Evolutionary conservation across 2,797 vertebrate genomes (phyloP).

Genomic region (Tapera naevia): DNA sequence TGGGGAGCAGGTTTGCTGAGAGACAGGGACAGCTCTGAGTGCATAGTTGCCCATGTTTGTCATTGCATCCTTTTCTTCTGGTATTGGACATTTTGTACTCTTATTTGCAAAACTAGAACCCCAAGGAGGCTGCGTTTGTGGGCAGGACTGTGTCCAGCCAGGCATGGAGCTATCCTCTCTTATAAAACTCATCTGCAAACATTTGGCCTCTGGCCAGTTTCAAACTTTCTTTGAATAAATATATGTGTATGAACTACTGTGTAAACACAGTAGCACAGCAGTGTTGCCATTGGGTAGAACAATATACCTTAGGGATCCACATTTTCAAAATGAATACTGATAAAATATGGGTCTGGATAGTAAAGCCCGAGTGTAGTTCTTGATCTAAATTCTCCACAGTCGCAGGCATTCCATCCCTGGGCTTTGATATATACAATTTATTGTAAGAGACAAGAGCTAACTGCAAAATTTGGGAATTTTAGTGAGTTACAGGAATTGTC

Average conservation of each 20-base stretch:
- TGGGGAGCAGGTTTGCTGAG: neutral
- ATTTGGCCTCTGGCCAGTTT: neutral
- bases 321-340: neutral
- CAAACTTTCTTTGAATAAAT: neutral
- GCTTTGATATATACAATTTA: neutral
- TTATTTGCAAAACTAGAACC: neutral
- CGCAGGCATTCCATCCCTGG: neutral
- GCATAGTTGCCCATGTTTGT: neutral
- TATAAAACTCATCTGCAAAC: neutral
- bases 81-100: neutral
- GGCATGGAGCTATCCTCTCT: neutral
- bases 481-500: neutral
- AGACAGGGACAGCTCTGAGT: neutral
- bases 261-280: neutral
- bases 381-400: neutral
- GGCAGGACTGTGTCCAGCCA: neutral
- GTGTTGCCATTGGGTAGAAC: neutral
- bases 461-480: neutral
- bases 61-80: neutral
- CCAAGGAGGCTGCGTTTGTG: neutral
- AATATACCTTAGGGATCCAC: neutral
- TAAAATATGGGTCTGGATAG: neutral
- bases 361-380: neutral
- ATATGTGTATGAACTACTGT: neutral
- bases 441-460: neutral